Conservation (phyloP, 2,113 vertebrate species). For the Eudyptes chrysolophus region DNA sequence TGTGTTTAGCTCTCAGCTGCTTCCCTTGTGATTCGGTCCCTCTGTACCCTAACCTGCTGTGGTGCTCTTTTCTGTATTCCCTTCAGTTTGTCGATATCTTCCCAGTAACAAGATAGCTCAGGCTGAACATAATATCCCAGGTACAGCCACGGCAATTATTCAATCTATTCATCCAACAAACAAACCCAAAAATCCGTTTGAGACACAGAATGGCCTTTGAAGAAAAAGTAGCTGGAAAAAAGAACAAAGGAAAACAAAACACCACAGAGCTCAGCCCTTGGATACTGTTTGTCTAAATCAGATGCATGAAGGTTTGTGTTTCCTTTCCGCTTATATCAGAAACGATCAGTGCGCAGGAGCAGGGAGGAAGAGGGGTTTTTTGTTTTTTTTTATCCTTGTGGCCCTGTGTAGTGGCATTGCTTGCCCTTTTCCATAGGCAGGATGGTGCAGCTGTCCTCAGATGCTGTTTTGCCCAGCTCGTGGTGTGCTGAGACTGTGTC, state of each 20-base stretch:
- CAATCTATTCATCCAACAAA: not conserved
- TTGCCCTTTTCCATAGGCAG: not conserved
- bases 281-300: not conserved
- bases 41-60: not conserved
- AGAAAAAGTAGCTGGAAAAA: not conserved
- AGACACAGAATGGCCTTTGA: not conserved
- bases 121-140: not conserved
- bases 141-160: not conserved
- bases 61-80: not conserved
- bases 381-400: not conserved
- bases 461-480: not conserved
- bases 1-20: not conserved
- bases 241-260: not conserved
- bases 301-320: not conserved
- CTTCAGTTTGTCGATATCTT: not conserved
- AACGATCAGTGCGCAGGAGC: accelerated
- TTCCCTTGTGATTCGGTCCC: not conserved
- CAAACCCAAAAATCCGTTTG: not conserved
- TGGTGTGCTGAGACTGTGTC: accelerated
- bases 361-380: not conserved
- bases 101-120: not conserved
- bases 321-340: not conserved
- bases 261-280: not conserved
- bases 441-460: not conserved
- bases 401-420: not conserved